Percentiles rank a stretch among this genome's conserved stretches.
Conservation (phyloP, 2,113 vertebrate species). For the Zosterops japonicus region DNA sequence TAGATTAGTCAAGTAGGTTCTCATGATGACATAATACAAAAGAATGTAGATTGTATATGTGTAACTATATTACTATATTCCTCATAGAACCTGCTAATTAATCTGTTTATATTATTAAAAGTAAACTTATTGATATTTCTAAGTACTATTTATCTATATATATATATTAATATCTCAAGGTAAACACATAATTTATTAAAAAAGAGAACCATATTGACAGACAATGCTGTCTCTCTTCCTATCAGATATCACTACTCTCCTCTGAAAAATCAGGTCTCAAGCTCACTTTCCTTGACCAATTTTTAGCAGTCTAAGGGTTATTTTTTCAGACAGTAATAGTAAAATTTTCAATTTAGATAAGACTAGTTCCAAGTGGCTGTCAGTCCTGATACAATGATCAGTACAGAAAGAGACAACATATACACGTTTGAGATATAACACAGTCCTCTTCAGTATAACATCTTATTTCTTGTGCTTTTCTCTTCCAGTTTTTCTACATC, state of each 20-base stretch:
- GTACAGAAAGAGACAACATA: not conserved
- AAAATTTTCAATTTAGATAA: not conserved
- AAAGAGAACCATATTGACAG: not conserved
- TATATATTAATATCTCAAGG: not conserved
- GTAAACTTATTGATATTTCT: not conserved
- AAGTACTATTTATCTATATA: not conserved
- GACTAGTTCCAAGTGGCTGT: not conserved
- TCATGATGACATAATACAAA: not conserved
- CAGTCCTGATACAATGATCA: accelerated
- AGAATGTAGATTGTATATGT: not conserved
- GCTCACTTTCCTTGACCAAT: not conserved
- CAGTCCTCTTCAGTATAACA: not conserved
- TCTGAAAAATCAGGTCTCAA: not conserved
- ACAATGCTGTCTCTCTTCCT: not conserved
- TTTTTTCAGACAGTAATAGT: not conserved
- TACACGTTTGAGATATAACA: not conserved
- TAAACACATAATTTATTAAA: not conserved
- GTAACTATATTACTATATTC: not conserved
- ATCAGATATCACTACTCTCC: not conserved
- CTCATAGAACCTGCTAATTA: not conserved
- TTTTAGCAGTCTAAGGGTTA: not conserved
- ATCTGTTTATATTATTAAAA: not conserved
- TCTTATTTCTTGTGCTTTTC: not conserved
- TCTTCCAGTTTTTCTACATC: not conserved
- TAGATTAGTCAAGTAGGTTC: not conserved